Evolutionary conservation across 2,888 invertebrate species (phyloP).

Genomic region (Neoitamus cyanurus): DNA sequence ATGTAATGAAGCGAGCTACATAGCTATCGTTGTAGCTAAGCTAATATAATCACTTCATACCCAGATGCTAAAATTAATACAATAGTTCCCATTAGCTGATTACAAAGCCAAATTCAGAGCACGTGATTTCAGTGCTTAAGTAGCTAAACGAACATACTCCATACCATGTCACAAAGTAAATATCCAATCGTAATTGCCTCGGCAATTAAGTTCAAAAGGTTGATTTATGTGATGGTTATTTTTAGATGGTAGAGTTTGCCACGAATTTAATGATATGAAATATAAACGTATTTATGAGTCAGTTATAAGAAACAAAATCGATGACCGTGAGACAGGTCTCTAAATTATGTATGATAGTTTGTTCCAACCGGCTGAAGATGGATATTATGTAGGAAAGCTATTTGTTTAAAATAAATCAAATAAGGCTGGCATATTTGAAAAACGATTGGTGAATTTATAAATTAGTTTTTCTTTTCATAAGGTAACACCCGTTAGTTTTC

Average conservation of each 20-base stretch:
- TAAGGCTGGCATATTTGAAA: no score
- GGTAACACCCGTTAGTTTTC: no score
- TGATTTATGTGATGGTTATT: neutral
- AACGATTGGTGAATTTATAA: no score
- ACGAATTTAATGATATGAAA: neutral
- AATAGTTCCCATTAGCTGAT: neutral
- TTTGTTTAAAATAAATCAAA: no score
- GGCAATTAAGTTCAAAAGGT: neutral
- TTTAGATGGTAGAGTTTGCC: neutral
- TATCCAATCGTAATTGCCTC: neutral
- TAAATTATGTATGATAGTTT: no score
- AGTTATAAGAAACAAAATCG: neutral
- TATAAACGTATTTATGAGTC: neutral
- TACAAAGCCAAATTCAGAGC: neutral
- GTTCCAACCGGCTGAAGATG: no score
- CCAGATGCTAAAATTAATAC: neutral
- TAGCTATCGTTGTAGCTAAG: neutral
- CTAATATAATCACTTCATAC: neutral
- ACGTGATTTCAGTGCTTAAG: neutral
- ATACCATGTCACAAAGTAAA: neutral
- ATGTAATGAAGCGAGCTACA: no score
- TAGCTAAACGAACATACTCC: neutral
- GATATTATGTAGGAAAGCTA: no score
- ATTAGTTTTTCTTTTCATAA: no score
- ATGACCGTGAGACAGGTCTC: neutral